Percentiles rank a stretch among this genome's conserved stretches.
Evolutionary conservation across 2,113 vertebrate genomes (phyloP).

Genomic region (Periophthalmodon schlosseri): DNA sequence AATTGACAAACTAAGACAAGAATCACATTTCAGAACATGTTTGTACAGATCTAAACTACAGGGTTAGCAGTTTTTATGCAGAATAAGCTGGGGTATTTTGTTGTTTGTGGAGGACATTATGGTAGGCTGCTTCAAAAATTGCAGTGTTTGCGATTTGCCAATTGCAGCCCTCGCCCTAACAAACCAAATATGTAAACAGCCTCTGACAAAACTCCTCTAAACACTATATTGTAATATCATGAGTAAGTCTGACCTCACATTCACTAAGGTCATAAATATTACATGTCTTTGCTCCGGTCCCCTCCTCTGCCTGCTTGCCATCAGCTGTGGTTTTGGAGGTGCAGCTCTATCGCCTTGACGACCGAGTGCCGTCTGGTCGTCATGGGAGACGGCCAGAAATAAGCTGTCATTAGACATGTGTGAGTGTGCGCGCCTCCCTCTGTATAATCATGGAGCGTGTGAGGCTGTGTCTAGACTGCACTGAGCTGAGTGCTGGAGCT

Average conservation of each 20-base stretch:
- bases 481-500: background rate
- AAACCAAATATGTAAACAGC: too few relatives aligned
- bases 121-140: too few relatives aligned
- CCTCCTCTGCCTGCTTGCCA: constrained; percentile 16
- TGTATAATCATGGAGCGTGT: constrained; percentile 12
- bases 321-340: constrained; percentile 23
- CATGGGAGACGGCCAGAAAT: constrained; percentile 43
- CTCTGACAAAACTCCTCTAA: too few relatives aligned
- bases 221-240: background rate
- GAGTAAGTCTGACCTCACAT: background rate
- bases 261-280: background rate
- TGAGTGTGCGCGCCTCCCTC: constrained; percentile 9
- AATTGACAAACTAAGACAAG: too few relatives aligned
- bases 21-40: too few relatives aligned
- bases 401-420: constrained; percentile 32
- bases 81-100: too few relatives aligned
- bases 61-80: too few relatives aligned
- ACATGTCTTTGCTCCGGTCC: background rate
- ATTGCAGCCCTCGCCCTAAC: too few relatives aligned
- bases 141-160: too few relatives aligned
- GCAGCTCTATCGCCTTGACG: constrained; percentile 35
- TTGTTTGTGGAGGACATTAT: too few relatives aligned
- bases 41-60: too few relatives aligned
- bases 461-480: constrained; percentile 3
- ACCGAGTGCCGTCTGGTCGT: constrained; percentile 36